phyloP scores from a whole-genome alignment of 2,888 invertebrate species.

The Didymodactylos carnosus region DNA sequence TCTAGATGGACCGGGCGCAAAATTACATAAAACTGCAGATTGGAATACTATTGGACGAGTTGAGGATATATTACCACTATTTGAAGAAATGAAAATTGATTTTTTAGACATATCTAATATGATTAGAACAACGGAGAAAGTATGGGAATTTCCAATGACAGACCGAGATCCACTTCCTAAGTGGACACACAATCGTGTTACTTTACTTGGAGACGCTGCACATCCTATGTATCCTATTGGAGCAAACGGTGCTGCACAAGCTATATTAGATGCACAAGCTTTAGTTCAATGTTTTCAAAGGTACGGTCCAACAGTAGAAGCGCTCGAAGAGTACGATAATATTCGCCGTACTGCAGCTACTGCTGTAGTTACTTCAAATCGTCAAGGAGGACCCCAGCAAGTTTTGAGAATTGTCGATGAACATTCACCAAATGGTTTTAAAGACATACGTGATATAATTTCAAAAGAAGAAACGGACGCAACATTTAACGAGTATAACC shows the following conservation, averaged over 20 bases:
- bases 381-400: background rate
- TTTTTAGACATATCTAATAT: background rate
- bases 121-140: background rate
- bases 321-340: background rate
- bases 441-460: background rate
- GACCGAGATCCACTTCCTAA: background rate
- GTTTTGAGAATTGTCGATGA: background rate
- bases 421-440: background rate
- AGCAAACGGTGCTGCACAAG: background rate
- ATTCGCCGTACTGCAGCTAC: background rate
- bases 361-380: background rate
- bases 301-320: background rate
- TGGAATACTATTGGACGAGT: background rate
- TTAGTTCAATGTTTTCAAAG: background rate
- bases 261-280: background rate
- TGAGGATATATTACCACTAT: background rate
- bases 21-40: background rate
- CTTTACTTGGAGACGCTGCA: background rate
- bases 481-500: no score
- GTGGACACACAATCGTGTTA: background rate
- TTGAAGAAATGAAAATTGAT: background rate
- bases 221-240: background rate
- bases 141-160: background rate
- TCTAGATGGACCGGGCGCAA: background rate
- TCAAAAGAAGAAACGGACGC: background rate